phyloP scores from a whole-genome alignment of 2,888 invertebrate genomes.

The Chymomyza fuscimana region DNA sequence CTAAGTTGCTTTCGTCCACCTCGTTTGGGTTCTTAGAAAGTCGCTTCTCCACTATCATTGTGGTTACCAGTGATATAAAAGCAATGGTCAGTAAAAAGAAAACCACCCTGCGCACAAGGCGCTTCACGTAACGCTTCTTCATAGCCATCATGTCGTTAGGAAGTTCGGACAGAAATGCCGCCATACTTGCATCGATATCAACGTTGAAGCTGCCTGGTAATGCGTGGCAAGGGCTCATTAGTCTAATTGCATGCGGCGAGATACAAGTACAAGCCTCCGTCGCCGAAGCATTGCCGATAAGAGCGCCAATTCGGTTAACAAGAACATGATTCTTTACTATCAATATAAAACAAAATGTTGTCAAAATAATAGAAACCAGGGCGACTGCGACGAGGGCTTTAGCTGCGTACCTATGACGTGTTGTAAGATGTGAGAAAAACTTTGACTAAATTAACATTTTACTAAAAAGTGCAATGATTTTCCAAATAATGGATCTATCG shows the following conservation, averaged over 20 bases:
- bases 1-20: slow-evolving; percentile 43
- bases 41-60: slow-evolving; percentile 61
- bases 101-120: slow-evolving; percentile 57
- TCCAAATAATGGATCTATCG: slow-evolving; percentile 34
- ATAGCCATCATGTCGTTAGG: slow-evolving; percentile 49
- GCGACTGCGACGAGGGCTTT: not conserved
- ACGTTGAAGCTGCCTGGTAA: slow-evolving; percentile 24
- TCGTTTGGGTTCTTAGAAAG: slow-evolving; percentile 11
- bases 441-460: not conserved
- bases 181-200: not conserved
- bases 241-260: slow-evolving; percentile 37
- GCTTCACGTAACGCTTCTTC: slow-evolving; percentile 68
- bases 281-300: slow-evolving; percentile 17
- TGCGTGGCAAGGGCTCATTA: slow-evolving; percentile 50
- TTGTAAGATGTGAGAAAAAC: not conserved
- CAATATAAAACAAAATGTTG: slow-evolving; percentile 32
- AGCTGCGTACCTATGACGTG: slow-evolving; percentile 1
- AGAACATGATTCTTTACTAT: slow-evolving; percentile 55
- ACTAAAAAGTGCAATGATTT: slow-evolving; percentile 9
- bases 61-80: slow-evolving; percentile 56
- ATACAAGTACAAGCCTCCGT: not conserved
- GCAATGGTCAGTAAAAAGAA: slow-evolving; percentile 47
- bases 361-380: not conserved
- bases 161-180: slow-evolving; percentile 31
- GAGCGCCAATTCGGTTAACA: slow-evolving; percentile 4